Evolutionary conservation across 2,888 invertebrate species (phyloP), one percentile per base, ranked within the genome.

Genomic region (Elegia similella): DNA sequence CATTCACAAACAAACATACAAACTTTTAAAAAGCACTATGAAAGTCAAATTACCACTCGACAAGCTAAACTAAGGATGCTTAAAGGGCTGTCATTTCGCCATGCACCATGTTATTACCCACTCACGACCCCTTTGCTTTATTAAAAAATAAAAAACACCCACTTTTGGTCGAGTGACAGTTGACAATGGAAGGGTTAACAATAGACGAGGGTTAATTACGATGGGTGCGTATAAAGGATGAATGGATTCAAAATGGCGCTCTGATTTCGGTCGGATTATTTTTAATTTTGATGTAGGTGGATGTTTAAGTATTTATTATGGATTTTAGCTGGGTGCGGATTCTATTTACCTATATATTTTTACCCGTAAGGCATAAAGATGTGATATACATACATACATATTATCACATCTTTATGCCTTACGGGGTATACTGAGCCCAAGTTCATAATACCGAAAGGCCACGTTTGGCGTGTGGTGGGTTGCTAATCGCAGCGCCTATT

Each of bases 121-220:
- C 83, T 86, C 82, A 73, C 70, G 68, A 76, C 84, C 85, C 86
- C 76, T 64, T 73, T 67, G 13, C 17, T 59, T 69, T 29, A 78
- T 75, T 76, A 76, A 76, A 77, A 82, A 80, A 76, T 73, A 66
- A 66, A 77, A 81, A 82, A 84, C 88, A 83, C 89, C 89, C 87
- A 88, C 88, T 88, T 89, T 61, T 85, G 84, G 84, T 84, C 83
- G 73, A 83, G 83, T 86, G 89, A 90, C 90, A 90, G 88, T 89
- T 89, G 89, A 85, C 86, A 88, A 88, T 82, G 74, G 83, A 86
- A 86, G 86, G 88, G 87, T 83, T 85, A 82, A 83, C 80, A 87
- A 86, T 82, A 82, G 83, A 78, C 82, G 85, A 84, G 86, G 89
- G 88, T 84, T 89, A 90, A 90, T 88, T 86, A 85, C 84, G 76